These are phyloP conservation scores for Axea sp. DNA, from an alignment of 2,888 invertebrate genomes.

Conservation along the genomic window DNA sequence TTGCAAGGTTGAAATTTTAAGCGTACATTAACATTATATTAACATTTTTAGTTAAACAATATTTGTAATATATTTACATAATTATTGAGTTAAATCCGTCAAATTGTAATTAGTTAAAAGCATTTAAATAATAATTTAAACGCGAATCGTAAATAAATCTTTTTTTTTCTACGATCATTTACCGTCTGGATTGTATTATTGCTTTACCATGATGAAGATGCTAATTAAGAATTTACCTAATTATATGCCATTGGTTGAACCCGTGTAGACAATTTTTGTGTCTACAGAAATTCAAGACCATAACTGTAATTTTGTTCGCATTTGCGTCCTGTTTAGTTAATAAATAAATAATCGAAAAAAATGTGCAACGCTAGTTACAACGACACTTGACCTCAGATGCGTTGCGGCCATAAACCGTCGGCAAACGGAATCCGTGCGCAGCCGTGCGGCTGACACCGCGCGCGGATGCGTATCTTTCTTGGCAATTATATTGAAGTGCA, in stretches of 20 bases:
- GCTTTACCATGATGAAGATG: conserved; percentile 1
- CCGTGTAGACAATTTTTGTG: conserved; percentile 30
- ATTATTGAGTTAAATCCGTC: too few species aligned
- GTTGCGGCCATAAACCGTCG: conserved; percentile 30
- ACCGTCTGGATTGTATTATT: conserved; percentile 2
- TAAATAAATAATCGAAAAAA: conserved; percentile 45
- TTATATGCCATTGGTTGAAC: conserved; percentile 13
- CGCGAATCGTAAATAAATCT: too few species aligned
- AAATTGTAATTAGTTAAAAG: too few species aligned
- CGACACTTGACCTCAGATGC: conserved; percentile 36
- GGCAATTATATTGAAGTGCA: conserved; percentile 48
- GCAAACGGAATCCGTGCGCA: conserved; percentile 30
- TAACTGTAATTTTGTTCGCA: conserved; percentile 28
- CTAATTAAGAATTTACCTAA: conserved; percentile 28
- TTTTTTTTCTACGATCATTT: conserved; percentile 4
- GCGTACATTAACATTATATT: too few species aligned
- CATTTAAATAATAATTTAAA: too few species aligned
- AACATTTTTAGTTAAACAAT: too few species aligned
- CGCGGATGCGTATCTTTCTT: conserved; percentile 25
- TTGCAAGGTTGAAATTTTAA: too few species aligned
- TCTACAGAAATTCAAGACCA: conserved; percentile 8
- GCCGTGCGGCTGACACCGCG: conserved; percentile 29
- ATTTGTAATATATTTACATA: too few species aligned
- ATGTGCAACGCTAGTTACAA: conserved; percentile 19
- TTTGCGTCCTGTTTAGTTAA: conserved; percentile 17